These are phyloP conservation scores for Centropus unirufus DNA, from an alignment of 2,113 vertebrate genomes.

Conservation along the genomic window DNA sequence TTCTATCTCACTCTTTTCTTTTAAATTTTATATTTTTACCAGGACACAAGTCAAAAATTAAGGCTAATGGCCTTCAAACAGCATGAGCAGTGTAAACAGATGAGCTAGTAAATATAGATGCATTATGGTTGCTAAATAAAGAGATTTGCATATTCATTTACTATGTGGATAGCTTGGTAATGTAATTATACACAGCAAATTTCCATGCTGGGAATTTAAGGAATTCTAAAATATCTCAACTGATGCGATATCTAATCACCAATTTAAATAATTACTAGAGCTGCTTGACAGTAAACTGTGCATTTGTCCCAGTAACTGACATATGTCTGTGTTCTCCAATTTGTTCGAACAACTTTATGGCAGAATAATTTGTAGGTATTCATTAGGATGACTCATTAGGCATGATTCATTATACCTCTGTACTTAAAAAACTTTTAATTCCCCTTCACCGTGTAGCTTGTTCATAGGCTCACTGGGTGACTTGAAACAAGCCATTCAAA, in stretches of 20 bases:
- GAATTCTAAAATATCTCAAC: constrained; percentile 27
- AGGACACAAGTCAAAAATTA: not conserved
- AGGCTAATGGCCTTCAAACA: not conserved
- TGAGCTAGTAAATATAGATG: constrained; percentile 5
- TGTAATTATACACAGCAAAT: not conserved
- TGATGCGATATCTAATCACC: constrained; percentile 16
- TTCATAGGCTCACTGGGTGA: not conserved
- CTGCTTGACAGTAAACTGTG: constrained; percentile 36
- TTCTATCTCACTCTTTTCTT: not conserved
- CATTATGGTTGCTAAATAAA: constrained; percentile 7
- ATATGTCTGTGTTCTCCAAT: not conserved
- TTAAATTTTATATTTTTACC: not conserved
- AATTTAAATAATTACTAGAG: constrained; percentile 28
- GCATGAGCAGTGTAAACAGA: not conserved
- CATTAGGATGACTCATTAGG: constrained; percentile 46
- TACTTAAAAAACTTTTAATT: not conserved
- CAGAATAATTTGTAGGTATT: constrained; percentile 30
- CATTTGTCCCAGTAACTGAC: constrained; percentile 37
- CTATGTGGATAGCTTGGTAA: constrained; percentile 2
- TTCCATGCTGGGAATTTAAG: constrained; percentile 20
- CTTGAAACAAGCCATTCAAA: not conserved
- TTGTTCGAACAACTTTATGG: constrained; percentile 25
- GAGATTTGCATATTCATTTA: constrained; percentile 21
- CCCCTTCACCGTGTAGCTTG: not conserved
- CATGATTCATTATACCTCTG: constrained; percentile 8